Evolutionary conservation across 2,888 invertebrate genomes (phyloP), one percentile per base, ranked within the genome.

Genomic region (Scrobipalpa atriplicella): DNA sequence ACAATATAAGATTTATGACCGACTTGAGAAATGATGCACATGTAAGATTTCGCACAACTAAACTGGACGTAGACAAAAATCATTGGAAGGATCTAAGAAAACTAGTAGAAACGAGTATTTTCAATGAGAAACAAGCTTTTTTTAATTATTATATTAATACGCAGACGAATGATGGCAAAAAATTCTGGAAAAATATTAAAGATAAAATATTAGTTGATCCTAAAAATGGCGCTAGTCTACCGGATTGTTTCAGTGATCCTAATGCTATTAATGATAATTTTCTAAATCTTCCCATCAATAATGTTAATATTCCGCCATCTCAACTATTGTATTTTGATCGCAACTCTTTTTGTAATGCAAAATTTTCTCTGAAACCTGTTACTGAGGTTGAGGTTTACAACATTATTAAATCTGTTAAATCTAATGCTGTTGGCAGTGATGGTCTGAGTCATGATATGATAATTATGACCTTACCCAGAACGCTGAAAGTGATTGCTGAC

Each of bases 1-100:
- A 62, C 11, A 62, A 38, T 7, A 43, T 62, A 18, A 62, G 38
- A n/a, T 43, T 36, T 19, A 41, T 62, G 41, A 41, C 19, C 9
- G 19, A 62, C 11, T n/a, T 62, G 11, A 21, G 61, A 1, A 39
- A 61, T 39, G 41, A 36, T 1, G 58, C 58, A 6, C 58, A 58
- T 29, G 29, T 1, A 7, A 19, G 11, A 29, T 29, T 18, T 29
- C 3, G 29, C 6, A 2, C 2, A 58, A 29, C 58, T 5, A 58
- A 58, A 29, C 10, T 29, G 10, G 58, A 58, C 10, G 29, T 8
- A 13, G 13, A 58, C n/a, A 58, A 29, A 8, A 10, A 58, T 11
- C 29, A 19, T 29, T 58, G 18, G 3, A 13, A 11, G 29, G 58
- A 58, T n/a, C 29, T 58, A 11, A 58, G 18, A 10, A 58, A 29